Base-by-base conservation (phyloP, 2,113 vertebrate species). In the Anguilla japonica region DNA sequence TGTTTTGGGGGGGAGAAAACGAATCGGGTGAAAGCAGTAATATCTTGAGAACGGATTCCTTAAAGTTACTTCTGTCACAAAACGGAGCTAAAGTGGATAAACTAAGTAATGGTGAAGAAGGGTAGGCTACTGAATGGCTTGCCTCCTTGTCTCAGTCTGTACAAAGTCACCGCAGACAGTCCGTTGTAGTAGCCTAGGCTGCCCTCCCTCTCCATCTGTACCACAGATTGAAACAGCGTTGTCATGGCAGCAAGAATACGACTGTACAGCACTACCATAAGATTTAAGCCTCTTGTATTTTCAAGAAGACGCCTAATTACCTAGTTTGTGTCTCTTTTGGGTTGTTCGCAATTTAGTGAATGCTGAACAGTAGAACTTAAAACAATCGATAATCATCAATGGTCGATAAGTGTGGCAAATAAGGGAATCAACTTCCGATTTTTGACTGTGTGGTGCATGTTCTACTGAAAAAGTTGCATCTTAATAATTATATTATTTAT, bases 51-150 rank as follows among this genome's bases (percentile, higher is more conserved):
- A 67, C 18, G 20, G 60, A 67, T 26, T 22, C 2, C 15, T 67
- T 67, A 26, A 53, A 11, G 60, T 67, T 91, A 89, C 92, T 90
- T 92, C 85, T 87, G 87, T 89, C 7, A 3, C 60, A 79, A 9
- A 3, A 9, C 60, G 60, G 26, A 67, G 60, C 4, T 67, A 5
- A 20, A 26, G 26, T 4, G 60, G 22, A 67, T 0, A 26, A 67
- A 67, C 60, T 22, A 26, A 67, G 22, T 20, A 26, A 22, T 22
- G 5, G 40, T 81, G 60, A 2, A 67, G 18, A 67, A 67, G 60
- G 11, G 71, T n/a, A 34, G 71, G 26, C 20, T 75, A 13, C 71
- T 34, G 71, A 75, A 34, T 34, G 71, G 4, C 26, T 41, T 34
- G 26, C 29, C 29, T 39, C 11, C 83, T 43, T n/a, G 2, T 41